Conservation (phyloP, 2,797 vertebrate genomes). For the Helarctos malayanus region DNA sequence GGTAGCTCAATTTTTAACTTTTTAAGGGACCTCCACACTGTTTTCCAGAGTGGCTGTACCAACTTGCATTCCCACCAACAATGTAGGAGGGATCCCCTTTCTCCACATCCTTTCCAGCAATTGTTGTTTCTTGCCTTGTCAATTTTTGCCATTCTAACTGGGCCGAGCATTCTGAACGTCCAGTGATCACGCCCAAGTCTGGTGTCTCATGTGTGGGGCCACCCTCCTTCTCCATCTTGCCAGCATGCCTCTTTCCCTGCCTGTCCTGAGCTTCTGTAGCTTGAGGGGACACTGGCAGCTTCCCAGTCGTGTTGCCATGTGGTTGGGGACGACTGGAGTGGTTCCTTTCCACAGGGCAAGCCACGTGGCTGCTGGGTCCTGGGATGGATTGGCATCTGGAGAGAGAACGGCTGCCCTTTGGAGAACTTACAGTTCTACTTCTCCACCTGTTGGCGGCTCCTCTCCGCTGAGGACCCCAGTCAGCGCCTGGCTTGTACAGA, state of each 20-base stretch:
- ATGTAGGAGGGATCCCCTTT: too few relatives aligned
- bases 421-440: not conserved
- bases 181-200: not conserved
- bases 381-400: not conserved
- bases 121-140: too few relatives aligned
- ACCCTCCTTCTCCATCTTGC: not conserved
- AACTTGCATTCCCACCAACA: too few relatives aligned
- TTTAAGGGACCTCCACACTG: too few relatives aligned
- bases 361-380: not conserved
- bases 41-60: too few relatives aligned
- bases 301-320: not conserved
- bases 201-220: not conserved
- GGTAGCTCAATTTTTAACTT: too few relatives aligned
- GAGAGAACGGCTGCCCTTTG: not conserved
- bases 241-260: not conserved
- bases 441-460: not conserved
- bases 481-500: not conserved
- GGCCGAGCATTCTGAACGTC: not conserved
- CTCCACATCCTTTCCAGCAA: too few relatives aligned
- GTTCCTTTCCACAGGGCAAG: not conserved
- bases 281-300: too few relatives aligned
- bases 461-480: not conserved
- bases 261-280: not conserved
- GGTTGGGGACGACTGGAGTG: not conserved
- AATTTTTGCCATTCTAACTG: too few relatives aligned